Evolutionary conservation across 2,797 vertebrate genomes (phyloP).

Genomic region (Alca torda): DNA sequence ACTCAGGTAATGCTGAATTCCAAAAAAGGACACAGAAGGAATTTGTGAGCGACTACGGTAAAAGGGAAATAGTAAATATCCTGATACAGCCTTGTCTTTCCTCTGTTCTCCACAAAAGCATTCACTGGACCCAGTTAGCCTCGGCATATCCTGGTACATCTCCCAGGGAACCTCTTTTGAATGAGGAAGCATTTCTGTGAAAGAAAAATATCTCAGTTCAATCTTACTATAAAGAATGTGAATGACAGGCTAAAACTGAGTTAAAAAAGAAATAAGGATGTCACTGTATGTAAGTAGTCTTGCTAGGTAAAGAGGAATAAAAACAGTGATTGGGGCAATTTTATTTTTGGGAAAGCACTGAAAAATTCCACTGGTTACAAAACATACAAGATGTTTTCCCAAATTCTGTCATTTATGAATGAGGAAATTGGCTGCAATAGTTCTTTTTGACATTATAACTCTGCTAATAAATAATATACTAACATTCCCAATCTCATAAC

Average conservation of each 20-base stretch:
- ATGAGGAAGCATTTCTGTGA: background rate
- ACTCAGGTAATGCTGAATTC: background rate
- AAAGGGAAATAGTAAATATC: background rate
- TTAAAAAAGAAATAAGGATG: background rate
- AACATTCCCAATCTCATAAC: background rate
- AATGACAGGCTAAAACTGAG: background rate
- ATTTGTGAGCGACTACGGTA: background rate
- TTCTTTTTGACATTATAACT: background rate
- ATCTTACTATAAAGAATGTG: background rate
- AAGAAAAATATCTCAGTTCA: background rate
- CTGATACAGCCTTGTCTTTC: background rate
- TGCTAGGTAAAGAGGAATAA: background rate
- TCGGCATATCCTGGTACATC: background rate
- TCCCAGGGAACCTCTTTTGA: background rate
- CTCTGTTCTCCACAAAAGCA: background rate
- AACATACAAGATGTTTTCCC: background rate
- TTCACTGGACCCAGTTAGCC: background rate
- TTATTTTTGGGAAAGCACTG: background rate
- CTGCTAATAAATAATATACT: background rate
- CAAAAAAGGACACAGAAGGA: background rate
- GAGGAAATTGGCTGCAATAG: background rate
- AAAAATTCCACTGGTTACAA: background rate
- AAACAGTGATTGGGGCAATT: background rate
- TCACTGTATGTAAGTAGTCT: background rate
- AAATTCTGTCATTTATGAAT: background rate